phyloP scores from a whole-genome alignment of 2,888 invertebrate genomes.

The Lasioglossum oenotherae region DNA sequence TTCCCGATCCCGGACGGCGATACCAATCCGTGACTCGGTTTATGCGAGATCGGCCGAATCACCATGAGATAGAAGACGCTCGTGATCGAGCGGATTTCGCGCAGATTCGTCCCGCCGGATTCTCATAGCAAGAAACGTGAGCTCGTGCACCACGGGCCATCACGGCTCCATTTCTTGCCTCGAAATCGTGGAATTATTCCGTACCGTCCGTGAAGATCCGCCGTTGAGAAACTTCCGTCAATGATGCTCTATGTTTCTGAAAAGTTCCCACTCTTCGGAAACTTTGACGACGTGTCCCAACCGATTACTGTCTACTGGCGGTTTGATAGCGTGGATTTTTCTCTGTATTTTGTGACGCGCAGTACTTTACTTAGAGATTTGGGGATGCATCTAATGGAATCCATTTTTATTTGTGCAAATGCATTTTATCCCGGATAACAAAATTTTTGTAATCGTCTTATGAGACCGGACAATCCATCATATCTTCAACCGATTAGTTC shows the following conservation, averaged over 20 bases:
- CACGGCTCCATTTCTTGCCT: constrained; percentile 34
- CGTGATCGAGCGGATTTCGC: constrained; percentile 73
- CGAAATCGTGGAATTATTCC: constrained; percentile 41
- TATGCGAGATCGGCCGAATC: constrained; percentile 63
- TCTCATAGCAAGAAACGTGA: constrained; percentile 61
- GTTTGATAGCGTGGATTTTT: not conserved
- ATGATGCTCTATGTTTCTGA: not conserved
- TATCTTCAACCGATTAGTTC: not conserved
- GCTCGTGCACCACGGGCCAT: constrained; percentile 48
- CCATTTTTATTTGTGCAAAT: not conserved
- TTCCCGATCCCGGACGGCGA: constrained; percentile 39
- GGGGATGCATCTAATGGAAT: not conserved
- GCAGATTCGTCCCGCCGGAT: constrained; percentile 60
- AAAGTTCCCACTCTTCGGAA: not conserved
- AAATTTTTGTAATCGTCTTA: not conserved
- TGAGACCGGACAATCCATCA: not conserved
- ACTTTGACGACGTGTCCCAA: not conserved
- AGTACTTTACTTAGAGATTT: not conserved
- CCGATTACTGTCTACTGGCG: too few relatives aligned
- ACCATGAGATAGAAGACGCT: constrained; percentile 51
- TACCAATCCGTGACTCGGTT: constrained; percentile 67
- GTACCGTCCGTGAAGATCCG: constrained; percentile 27
- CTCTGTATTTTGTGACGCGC: not conserved
- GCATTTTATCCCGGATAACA: too few relatives aligned
- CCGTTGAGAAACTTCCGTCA: constrained; percentile 1